Evolutionary conservation across 2,113 vertebrate species (phyloP).

Genomic region (Copsychus sechellarum): DNA sequence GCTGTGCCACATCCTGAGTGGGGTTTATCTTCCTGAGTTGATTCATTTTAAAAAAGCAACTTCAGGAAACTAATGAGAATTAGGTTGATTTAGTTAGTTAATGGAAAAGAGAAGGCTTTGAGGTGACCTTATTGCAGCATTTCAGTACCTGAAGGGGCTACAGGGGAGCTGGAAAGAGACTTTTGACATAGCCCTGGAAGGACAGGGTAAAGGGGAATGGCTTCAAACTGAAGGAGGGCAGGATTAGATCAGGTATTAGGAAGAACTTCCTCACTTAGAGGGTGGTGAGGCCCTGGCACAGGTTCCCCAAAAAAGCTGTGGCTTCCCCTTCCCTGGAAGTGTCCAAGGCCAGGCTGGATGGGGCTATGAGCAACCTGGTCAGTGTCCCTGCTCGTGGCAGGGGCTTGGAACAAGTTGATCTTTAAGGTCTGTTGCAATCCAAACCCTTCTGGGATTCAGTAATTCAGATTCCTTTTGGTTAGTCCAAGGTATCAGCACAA

Average conservation of each 20-base stretch:
- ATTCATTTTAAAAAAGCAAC: not conserved
- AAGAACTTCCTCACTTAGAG: not conserved
- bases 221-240: not conserved
- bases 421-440: not conserved
- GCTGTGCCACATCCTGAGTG: fast-evolving
- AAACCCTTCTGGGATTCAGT: not conserved
- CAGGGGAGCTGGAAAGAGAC: not conserved
- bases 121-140: not conserved
- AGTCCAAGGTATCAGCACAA: not conserved
- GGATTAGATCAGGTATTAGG: not conserved
- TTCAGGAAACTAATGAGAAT: not conserved
- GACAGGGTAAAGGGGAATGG: not conserved
- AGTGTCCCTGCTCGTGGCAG: not conserved
- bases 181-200: not conserved
- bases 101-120: not conserved
- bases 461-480: not conserved
- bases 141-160: not conserved
- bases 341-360: not conserved
- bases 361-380: fast-evolving
- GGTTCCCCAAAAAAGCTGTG: not conserved
- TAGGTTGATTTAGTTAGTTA: not conserved
- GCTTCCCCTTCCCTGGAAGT: not conserved
- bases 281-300: fast-evolving
- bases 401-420: not conserved
- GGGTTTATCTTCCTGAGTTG: not conserved